Evolutionary conservation across 1,140 invertebrate species (phyloP).

Genomic region (Conopomorpha cramerella): DNA sequence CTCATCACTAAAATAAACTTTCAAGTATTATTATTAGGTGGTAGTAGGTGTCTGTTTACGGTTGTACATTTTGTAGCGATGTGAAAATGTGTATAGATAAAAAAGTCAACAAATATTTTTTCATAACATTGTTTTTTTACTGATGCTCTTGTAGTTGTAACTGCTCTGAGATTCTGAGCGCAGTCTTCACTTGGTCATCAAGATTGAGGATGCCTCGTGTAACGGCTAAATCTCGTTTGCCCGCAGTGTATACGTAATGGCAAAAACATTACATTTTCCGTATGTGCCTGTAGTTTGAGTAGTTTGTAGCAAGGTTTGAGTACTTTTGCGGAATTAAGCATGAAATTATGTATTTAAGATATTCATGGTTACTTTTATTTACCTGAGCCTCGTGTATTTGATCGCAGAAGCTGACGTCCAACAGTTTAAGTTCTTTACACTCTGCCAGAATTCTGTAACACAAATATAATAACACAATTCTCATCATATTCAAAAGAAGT

Average conservation of each 20-base stretch:
- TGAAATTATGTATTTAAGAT: not conserved
- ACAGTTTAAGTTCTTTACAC: conserved; percentile 70
- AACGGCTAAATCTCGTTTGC: no score
- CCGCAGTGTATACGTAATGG: not conserved
- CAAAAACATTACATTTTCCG: no score
- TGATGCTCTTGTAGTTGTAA: not conserved
- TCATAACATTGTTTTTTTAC: no score
- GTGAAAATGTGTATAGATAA: not conserved
- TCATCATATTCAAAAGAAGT: no score
- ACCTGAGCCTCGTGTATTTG: conserved; percentile 74
- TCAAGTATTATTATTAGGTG: not conserved
- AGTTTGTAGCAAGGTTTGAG: not conserved
- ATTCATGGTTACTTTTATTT: conserved; percentile 7
- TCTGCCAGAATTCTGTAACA: conserved; percentile 66
- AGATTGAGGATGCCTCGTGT: no score
- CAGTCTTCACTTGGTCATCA: not conserved
- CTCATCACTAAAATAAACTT: no score
- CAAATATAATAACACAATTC: no score
- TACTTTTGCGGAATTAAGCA: no score
- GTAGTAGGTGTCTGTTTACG: no score
- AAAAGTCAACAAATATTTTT: no score
- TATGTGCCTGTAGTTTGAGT: no score
- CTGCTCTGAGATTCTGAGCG: not conserved
- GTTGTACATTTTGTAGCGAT: not conserved
- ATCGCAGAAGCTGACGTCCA: conserved; percentile 88